phyloP scores from a whole-genome alignment of 2,888 invertebrate species.

The Chaetoderma sp. region DNA sequence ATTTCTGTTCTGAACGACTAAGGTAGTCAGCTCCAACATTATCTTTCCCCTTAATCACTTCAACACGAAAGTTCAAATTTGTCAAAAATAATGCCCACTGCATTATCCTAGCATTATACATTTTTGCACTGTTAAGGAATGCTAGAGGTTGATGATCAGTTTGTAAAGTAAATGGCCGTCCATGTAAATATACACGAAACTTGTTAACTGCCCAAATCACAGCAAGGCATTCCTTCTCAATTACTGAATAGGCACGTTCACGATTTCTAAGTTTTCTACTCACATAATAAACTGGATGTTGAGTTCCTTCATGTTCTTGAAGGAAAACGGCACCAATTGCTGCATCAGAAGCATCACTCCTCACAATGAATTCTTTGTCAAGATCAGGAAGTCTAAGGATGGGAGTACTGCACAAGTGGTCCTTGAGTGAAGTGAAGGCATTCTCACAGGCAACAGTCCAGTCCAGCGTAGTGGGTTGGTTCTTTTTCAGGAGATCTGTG shows the following conservation, averaged over 20 bases:
- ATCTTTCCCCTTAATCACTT: constrained; percentile 27
- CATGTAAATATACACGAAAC: constrained; percentile 36
- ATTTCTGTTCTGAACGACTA: too few relatives aligned
- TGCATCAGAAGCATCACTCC: constrained; percentile 36
- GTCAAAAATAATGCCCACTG: constrained; percentile 36
- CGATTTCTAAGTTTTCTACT: constrained; percentile 32
- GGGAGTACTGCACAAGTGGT: constrained; percentile 7
- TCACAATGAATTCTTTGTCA: constrained; percentile 22
- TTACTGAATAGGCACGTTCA: constrained; percentile 35
- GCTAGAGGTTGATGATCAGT: constrained; percentile 38
- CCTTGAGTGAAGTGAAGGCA: constrained; percentile 13
- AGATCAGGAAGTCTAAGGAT: constrained; percentile 30
- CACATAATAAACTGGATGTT: constrained; percentile 35
- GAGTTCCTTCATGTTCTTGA: constrained; percentile 31
- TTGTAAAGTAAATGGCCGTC: constrained; percentile 30
- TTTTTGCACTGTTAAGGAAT: constrained; percentile 29
- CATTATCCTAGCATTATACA: constrained; percentile 33
- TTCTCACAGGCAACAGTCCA: constrained; percentile 18
- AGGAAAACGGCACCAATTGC: constrained; percentile 35
- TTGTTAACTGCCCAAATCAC: constrained; percentile 34
- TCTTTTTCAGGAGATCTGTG: constrained; percentile 34
- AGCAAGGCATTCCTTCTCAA: constrained; percentile 41
- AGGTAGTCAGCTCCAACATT: too few relatives aligned
- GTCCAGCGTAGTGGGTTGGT: constrained; percentile 20
- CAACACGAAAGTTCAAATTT: constrained; percentile 18